These are phyloP conservation scores for Linnaemya vulpina DNA, from an alignment of 2,888 invertebrate genomes.

Conservation along the genomic window DNA sequence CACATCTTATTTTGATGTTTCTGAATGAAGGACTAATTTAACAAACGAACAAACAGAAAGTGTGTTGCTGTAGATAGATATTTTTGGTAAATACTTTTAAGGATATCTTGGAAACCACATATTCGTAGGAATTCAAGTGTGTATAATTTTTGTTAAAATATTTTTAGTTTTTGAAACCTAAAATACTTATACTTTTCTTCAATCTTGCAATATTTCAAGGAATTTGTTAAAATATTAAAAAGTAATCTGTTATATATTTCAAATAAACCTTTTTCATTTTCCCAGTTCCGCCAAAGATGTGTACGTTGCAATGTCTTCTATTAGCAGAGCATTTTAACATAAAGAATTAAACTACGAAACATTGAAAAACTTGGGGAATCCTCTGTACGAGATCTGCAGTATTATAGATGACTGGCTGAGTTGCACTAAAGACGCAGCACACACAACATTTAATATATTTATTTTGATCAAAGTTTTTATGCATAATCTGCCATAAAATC, in stretches of 20 bases:
- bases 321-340: background rate
- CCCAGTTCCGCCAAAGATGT: background rate
- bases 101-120: background rate
- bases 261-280: background rate
- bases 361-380: background rate
- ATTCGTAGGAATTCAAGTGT: too few species aligned
- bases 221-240: background rate
- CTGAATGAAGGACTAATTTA: background rate
- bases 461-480: conserved; percentile 65
- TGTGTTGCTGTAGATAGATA: background rate
- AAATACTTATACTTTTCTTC: background rate
- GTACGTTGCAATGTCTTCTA: background rate
- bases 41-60: background rate
- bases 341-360: background rate
- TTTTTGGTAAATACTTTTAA: background rate
- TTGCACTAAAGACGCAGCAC: background rate
- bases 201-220: background rate
- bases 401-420: conserved; percentile 5
- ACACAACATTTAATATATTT: conserved; percentile 51
- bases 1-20: background rate
- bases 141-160: background rate
- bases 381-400: background rate
- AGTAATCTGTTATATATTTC: background rate
- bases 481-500: conserved; percentile 51
- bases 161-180: background rate